Conservation (phyloP, 1,140 invertebrate species). For the Palaemon carinicauda region DNA sequence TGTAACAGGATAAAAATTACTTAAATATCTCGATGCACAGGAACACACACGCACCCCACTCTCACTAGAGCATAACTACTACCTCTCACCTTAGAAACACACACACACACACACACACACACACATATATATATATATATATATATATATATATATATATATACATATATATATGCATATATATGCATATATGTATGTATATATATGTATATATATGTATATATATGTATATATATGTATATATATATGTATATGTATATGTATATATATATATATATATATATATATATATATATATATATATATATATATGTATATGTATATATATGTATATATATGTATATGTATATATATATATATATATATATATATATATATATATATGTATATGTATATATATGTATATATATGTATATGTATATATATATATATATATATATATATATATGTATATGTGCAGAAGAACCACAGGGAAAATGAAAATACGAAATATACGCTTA, state of each 20-base stretch:
- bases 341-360: background rate
- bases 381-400: background rate
- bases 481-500: too few species aligned
- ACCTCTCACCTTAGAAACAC: too few species aligned
- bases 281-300: background rate
- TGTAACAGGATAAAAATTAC: too few species aligned
- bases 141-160: background rate
- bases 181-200: background rate
- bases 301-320: background rate
- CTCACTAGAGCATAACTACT: too few species aligned
- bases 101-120: background rate
- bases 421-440: background rate
- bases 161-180: background rate
- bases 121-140: background rate
- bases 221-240: background rate
- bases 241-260: background rate
- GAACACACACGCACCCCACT: too few species aligned
- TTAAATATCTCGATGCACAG: too few species aligned
- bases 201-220: background rate
- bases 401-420: background rate
- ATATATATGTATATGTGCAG: background rate
- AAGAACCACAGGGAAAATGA: too few species aligned
- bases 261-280: constrained; percentile 1
- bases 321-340: background rate
- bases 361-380: background rate